Evolutionary conservation across 2,888 invertebrate genomes (phyloP), one percentile per base, ranked within the genome.

Genomic region (Rhamphomyia laevipes): DNA sequence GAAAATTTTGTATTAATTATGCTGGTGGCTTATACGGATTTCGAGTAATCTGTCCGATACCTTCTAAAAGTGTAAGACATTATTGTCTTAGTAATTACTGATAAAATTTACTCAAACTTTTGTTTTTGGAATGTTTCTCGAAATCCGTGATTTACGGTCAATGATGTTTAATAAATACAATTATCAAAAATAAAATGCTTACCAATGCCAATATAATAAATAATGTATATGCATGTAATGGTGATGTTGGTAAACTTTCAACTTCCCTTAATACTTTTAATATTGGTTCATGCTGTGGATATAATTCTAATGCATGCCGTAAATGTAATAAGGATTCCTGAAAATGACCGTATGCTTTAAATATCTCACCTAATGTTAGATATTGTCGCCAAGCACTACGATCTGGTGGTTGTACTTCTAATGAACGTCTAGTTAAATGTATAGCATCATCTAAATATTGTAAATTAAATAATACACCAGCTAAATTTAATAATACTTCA

Each of bases 381-480:
- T 91, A 89, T 69, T 91, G 91, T 63, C 88, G 86, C 91, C 90
- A 91, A 3, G 89, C 85, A 63, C 84, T 86, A 62, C 86, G 84
- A 63, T 88, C 88, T 0, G 86, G 84, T 27, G 87, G 82, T 65
- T 87, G 87, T 50, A 89, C 82, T 62, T 88, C 88, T 38, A 92
- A 74, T 13, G 90, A 90, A 47, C 87, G 78, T 58, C 87, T 77
- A 46, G 90, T 89, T 61, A 92, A 75, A 64, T 86, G 88, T 58
- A 90, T 88, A 40, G 91, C 91, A 71, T 92, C 91, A 67, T 92
- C 91, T 56, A 91, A 73, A 69, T 90, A 91, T 65, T 90, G 88
- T 51, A 90, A 77, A 56, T 87, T 88, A 68, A 89, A 85, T 46
- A 91, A 69, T 21, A 91, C 86, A 56, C 89, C 76, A 13, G 89